Conservation (phyloP, 2,113 vertebrate genomes). For the Orycteropus afer region DNA sequence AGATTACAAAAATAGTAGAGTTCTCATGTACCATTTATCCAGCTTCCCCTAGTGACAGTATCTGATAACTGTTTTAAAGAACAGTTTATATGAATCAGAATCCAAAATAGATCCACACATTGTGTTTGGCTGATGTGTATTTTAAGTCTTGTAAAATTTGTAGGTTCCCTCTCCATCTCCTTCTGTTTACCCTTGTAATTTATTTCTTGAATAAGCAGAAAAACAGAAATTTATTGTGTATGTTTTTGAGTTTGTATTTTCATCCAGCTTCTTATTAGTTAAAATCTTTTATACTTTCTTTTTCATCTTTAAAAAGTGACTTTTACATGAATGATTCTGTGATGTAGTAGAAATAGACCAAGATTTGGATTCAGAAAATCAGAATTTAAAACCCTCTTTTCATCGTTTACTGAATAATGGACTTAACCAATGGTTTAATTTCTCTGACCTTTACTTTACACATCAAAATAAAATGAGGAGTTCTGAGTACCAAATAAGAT, state of each 20-base stretch:
- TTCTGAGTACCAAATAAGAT: background rate
- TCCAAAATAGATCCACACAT: background rate
- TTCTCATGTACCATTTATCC: background rate
- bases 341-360: background rate
- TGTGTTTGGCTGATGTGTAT: too few relatives aligned
- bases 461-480: conserved; percentile 24
- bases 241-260: conserved; percentile 18
- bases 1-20: background rate
- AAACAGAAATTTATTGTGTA: background rate
- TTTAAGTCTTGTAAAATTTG: background rate
- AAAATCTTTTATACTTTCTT: conserved; percentile 17
- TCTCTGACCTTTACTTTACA: background rate
- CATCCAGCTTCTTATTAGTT: background rate
- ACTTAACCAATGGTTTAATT: background rate
- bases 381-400: background rate
- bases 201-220: conserved; percentile 7
- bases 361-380: background rate
- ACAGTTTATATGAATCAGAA: background rate
- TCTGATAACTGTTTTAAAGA: background rate
- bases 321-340: conserved; percentile 16
- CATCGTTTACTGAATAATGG: conserved; percentile 10
- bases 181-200: background rate
- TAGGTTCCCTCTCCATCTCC: background rate
- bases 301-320: background rate
- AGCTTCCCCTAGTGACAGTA: background rate